phyloP scores from a whole-genome alignment of 2,888 invertebrate species.

The Hydroisotoma schaefferi region DNA sequence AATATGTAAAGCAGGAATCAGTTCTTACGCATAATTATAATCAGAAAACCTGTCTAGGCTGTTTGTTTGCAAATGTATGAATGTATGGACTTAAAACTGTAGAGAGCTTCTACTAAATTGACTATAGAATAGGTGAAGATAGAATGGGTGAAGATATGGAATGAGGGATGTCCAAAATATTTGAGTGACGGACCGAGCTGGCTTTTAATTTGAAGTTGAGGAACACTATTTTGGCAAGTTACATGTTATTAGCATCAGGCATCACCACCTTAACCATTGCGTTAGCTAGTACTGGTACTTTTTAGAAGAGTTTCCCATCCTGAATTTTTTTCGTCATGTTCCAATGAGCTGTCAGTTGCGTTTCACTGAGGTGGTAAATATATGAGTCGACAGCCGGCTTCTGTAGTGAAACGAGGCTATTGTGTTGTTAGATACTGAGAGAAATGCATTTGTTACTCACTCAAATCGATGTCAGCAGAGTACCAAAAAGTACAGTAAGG shows the following conservation, averaged over 20 bases:
- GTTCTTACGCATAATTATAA: no score
- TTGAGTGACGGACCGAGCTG: constrained; percentile 29
- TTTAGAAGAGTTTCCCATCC: not conserved
- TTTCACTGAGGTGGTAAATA: constrained; percentile 26
- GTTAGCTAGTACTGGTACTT: constrained; percentile 14
- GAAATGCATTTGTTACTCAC: no score
- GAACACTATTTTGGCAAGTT: constrained; percentile 30
- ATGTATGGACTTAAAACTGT: no score
- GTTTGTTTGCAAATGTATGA: no score
- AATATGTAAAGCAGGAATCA: no score
- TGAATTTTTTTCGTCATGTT: constrained; percentile 2
- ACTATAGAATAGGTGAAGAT: not conserved
- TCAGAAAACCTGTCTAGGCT: no score
- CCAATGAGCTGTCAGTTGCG: constrained; percentile 14
- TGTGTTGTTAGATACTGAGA: no score
- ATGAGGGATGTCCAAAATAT: constrained; percentile 10
- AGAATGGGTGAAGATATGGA: not conserved
- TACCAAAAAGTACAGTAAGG: no score
- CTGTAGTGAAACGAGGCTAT: constrained; percentile 1
- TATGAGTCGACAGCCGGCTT: constrained; percentile 27
- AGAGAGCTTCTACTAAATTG: no score
- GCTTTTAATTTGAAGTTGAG: constrained; percentile 28
- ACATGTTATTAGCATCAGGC: no score
- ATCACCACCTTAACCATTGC: no score
- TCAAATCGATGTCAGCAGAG: no score